Percentiles rank a stretch among this genome's conserved stretches.
phyloP scores from a whole-genome alignment of 1,140 invertebrate species.

The Tenebrio molitor region DNA sequence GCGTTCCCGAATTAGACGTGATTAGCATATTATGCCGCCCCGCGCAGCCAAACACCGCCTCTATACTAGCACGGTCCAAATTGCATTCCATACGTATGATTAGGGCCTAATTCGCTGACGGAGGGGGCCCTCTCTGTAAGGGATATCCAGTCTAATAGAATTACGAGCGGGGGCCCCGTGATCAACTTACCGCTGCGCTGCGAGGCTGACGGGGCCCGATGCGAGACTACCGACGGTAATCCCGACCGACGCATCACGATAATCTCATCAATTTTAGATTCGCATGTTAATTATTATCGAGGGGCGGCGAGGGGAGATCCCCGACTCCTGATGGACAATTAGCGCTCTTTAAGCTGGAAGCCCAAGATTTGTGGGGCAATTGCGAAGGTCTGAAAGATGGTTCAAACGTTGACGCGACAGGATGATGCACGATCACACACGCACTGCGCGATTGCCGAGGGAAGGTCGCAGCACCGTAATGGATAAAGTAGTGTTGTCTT shows the following conservation, averaged over 20 bases:
- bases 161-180: slow-evolving; percentile 54
- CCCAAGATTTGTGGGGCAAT: too few species aligned
- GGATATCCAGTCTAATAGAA: slow-evolving; percentile 57
- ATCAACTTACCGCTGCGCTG: slow-evolving; percentile 51
- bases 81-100: slow-evolving; percentile 60
- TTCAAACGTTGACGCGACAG: too few species aligned
- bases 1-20: slow-evolving; percentile 55
- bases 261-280: slow-evolving; percentile 42
- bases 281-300: slow-evolving; percentile 21
- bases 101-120: slow-evolving; percentile 58
- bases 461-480: too few species aligned
- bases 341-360: too few species aligned
- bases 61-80: slow-evolving; percentile 45
- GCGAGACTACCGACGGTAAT: slow-evolving; percentile 18
- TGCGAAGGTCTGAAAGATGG: too few species aligned
- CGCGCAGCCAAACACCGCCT: slow-evolving; percentile 40
- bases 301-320: not conserved
- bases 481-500: too few species aligned
- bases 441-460: too few species aligned
- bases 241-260: slow-evolving; percentile 31
- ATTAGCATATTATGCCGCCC: slow-evolving; percentile 59
- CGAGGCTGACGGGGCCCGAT: slow-evolving; percentile 26
- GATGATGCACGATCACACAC: too few species aligned
- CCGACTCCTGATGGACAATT: slow-evolving; percentile 21
- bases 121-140: slow-evolving; percentile 54